These are phyloP conservation scores for Caenorhabditis sp. DNA, from an alignment of 2,888 invertebrate species.

Conservation along the genomic window DNA sequence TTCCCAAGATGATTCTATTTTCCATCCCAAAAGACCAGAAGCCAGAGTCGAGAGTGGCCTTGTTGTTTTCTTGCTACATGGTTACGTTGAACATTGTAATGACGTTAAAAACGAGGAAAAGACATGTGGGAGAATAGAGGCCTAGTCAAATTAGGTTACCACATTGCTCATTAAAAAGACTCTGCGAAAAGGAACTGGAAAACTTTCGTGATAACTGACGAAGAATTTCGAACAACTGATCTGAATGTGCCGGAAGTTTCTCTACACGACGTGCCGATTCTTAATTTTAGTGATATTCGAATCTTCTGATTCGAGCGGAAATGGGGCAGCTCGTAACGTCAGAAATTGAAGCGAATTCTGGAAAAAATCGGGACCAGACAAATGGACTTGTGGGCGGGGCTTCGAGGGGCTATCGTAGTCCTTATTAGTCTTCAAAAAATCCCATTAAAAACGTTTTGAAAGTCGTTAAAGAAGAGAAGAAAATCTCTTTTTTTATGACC, in stretches of 20 bases:
- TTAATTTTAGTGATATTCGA: conserved; percentile 20
- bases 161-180: conserved; percentile 8
- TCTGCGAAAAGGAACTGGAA: background rate
- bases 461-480: background rate
- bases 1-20: background rate
- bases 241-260: conserved; percentile 21
- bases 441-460: conserved; percentile 24
- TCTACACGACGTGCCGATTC: conserved; percentile 17
- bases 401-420: background rate
- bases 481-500: conserved; percentile 11
- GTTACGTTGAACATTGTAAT: conserved; percentile 29
- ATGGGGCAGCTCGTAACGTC: background rate
- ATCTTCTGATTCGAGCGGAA: background rate
- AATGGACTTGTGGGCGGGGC: no score
- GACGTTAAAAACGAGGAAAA: conserved; percentile 37
- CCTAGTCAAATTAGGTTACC: conserved; percentile 40
- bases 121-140: conserved; percentile 4
- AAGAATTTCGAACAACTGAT: conserved; percentile 13
- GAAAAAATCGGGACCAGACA: background rate
- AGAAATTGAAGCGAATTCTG: background rate
- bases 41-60: background rate
- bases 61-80: background rate
- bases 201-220: background rate
- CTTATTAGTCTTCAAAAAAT: background rate
- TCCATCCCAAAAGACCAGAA: conserved; percentile 6